These are phyloP conservation scores for Micronycteris hirsuta DNA, from an alignment of 2,113 vertebrate genomes.

Conservation along the genomic window DNA sequence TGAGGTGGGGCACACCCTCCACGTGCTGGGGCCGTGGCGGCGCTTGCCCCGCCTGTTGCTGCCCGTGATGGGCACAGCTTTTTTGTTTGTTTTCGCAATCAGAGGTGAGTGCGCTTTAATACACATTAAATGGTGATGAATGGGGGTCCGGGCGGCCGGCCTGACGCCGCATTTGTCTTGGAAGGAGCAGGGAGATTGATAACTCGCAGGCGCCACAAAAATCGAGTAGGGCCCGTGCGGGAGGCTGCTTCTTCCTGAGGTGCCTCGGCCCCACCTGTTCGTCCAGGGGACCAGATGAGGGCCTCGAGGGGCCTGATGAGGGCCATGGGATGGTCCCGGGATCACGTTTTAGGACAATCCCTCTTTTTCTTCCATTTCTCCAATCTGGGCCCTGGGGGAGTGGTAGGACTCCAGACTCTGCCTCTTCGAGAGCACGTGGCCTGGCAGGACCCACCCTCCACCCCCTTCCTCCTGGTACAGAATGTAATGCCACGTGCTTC, in stretches of 20 bases:
- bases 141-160: slow-evolving; percentile 71
- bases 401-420: background rate
- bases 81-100: slow-evolving; percentile 79
- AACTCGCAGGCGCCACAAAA: slow-evolving; percentile 52
- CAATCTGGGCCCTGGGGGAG: background rate
- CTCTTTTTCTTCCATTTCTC: background rate
- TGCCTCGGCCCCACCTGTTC: fast-evolving
- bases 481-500: background rate
- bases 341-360: no score
- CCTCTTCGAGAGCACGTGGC: background rate
- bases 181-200: slow-evolving; percentile 77
- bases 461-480: background rate
- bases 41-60: slow-evolving; percentile 33
- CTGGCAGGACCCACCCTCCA: background rate
- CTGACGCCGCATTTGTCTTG: slow-evolving; percentile 76
- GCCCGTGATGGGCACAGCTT: slow-evolving; percentile 62
- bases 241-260: slow-evolving; percentile 44
- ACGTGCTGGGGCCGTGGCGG: fast-evolving
- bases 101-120: slow-evolving; percentile 79
- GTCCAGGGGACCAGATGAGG: no score
- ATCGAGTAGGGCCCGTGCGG: slow-evolving; percentile 53
- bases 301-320: background rate
- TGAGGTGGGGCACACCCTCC: background rate
- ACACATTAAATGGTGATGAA: slow-evolving; percentile 83
- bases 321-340: no score